Conservation (phyloP, 2,888 invertebrate genomes). For the Sphinx pinastri region DNA sequence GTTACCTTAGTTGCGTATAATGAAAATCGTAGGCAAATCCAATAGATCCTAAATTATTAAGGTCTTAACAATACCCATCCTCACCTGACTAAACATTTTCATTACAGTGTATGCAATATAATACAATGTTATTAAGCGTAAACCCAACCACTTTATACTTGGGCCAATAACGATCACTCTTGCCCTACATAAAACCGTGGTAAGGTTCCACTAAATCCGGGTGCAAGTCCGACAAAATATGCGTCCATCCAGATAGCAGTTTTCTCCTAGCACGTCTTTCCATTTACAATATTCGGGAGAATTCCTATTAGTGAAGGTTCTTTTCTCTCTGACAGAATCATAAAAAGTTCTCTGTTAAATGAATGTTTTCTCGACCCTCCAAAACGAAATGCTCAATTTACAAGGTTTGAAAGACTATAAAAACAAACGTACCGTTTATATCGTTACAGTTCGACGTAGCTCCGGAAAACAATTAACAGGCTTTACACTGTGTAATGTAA, state of each 20-base stretch:
- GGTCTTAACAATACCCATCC: background rate
- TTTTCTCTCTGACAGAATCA: constrained; percentile 73
- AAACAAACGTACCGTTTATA: constrained; percentile 63
- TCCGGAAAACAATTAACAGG: constrained; percentile 59
- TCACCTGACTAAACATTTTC: background rate
- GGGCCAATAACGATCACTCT: constrained; percentile 46
- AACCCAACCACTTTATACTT: constrained; percentile 1
- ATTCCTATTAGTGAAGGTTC: constrained; percentile 78
- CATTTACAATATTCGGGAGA: constrained; percentile 77
- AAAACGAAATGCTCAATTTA: constrained; percentile 68
- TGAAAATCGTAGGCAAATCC: background rate
- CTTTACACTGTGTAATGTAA: constrained; percentile 41
- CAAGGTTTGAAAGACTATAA: constrained; percentile 66
- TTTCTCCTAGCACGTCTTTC: constrained; percentile 73
- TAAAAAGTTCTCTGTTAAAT: constrained; percentile 75
- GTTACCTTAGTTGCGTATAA: no score
- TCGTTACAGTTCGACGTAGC: constrained; percentile 56
- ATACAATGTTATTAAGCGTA: constrained; percentile 16
- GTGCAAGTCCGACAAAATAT: constrained; percentile 68
- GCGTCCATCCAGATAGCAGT: constrained; percentile 63
- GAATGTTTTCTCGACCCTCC: constrained; percentile 66
- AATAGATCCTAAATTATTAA: background rate
- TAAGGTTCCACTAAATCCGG: constrained; percentile 60
- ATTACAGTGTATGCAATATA: background rate
- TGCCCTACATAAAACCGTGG: constrained; percentile 53